Percentiles rank a stretch among this genome's conserved stretches.
phyloP scores from a whole-genome alignment of 2,797 vertebrate species.

The Eulemur mongoz region DNA sequence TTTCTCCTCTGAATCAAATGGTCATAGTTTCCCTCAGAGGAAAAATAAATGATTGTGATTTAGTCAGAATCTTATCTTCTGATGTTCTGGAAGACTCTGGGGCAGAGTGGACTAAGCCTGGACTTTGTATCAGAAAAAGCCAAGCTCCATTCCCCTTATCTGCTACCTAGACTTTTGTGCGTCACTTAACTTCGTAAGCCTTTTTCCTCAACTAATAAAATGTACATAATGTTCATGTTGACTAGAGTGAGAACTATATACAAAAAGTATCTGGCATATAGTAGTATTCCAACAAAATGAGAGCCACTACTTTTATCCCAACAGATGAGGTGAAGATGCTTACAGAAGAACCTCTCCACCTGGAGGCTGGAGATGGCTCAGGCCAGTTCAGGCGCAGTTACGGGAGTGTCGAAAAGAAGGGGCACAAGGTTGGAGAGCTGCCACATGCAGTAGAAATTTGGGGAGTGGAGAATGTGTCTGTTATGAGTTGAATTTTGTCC shows the following conservation, averaged over 20 bases:
- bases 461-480: background rate
- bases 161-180: background rate
- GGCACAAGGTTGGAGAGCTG: background rate
- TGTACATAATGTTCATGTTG: background rate
- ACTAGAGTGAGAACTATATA: background rate
- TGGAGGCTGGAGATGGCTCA: background rate
- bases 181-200: background rate
- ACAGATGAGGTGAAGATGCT: background rate
- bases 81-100: background rate
- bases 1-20: background rate
- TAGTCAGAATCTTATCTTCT: background rate
- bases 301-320: background rate
- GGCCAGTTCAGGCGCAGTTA: background rate
- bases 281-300: background rate
- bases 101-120: background rate
- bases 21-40: background rate
- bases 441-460: background rate
- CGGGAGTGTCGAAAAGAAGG: too few species aligned
- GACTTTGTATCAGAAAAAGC: background rate
- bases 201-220: background rate
- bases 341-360: background rate
- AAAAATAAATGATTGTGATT: background rate
- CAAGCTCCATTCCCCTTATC: too few species aligned
- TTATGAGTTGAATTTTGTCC: background rate
- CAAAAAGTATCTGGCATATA: background rate